Evolutionary conservation across 2,113 vertebrate genomes (phyloP), one percentile per base, ranked within the genome.

Genomic region (Orthonyx spaldingii): DNA sequence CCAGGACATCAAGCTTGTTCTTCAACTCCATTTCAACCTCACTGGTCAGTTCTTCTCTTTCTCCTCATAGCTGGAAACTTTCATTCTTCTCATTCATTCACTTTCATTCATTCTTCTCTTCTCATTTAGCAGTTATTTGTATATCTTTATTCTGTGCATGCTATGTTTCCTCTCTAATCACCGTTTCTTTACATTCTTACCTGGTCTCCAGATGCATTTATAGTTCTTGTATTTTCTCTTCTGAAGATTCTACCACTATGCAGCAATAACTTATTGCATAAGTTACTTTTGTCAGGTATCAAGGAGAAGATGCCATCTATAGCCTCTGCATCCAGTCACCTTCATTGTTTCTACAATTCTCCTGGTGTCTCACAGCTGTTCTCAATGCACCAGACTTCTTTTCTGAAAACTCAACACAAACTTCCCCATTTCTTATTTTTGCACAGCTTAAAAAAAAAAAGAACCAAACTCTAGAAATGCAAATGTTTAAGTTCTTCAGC

Each of bases 321-420:
- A 97, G 96, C 91, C 95, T 97, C 96, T 97, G 96, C 89, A 97
- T 96, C 96, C 96, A 92, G 95, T 20, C 96, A 96, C 92, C 96
- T 96, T 93, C 96, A 96, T 94, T 95, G 94, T 94, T 89, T 97
- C 95, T 97, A 97, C 56, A 90, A 89, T 96, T 94, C 95, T 95
- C 94, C 93, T 97, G 93, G 94, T 96, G 96, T 97, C 83, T 96
- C 95, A 95, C 95, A 96, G 96, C 95, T 97, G 94, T 78, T 97
- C 93, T 95, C 95, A 96, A 93, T 95, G 96, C 95, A 97, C 89
- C 96, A 96, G 96, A 92, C 95, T 96, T 97, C 95, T 97, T 96
- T 92, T 97, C 96, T 97, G 96, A 96, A 97, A 97, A 97, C 96
- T 97, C 96, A 97, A 95, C 96, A 97, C 94, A 97, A 95, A 96